Conservation (phyloP, 2,797 vertebrate species). For the Lacerta bilineata region DNA sequence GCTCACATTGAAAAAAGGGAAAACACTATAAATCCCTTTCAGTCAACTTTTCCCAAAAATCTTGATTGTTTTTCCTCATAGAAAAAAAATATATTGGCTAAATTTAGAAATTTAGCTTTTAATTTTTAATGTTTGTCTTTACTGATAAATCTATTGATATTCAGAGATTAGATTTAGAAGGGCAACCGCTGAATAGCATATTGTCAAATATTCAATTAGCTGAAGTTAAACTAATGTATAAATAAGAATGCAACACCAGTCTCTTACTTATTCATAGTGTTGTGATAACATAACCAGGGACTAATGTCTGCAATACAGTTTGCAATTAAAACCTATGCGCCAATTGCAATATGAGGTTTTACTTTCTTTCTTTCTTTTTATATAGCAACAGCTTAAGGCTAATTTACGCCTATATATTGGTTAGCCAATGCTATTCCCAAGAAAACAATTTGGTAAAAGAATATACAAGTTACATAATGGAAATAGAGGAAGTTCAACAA, state of each 20-base stretch:
- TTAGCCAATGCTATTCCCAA: neutral
- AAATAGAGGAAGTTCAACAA: constrained; percentile 7
- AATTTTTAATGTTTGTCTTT: constrained; percentile 23
- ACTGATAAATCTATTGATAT: neutral
- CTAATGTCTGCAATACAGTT: neutral
- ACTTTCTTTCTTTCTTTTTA: neutral
- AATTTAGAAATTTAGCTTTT: neutral
- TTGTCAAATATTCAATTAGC: constrained; percentile 18
- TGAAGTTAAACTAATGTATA: neutral
- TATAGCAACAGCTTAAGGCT: neutral
- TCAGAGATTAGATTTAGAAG: neutral
- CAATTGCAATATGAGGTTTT: neutral
- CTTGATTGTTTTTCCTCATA: neutral
- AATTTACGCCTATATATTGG: neutral
- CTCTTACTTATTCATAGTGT: neutral
- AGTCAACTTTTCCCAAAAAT: constrained; percentile 16
- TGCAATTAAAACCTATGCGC: neutral
- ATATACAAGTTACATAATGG: neutral
- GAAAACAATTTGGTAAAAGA: neutral
- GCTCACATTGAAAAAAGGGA: neutral
- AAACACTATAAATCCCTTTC: neutral
- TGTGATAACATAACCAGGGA: neutral
- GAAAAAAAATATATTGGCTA: constrained; percentile 3
- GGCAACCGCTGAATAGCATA: neutral
- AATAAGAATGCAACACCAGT: neutral